Percentiles rank a stretch among this genome's conserved stretches.
These are phyloP conservation scores for Terrapene triunguis DNA, from an alignment of 2,113 vertebrate genomes.

Conservation along the genomic window DNA sequence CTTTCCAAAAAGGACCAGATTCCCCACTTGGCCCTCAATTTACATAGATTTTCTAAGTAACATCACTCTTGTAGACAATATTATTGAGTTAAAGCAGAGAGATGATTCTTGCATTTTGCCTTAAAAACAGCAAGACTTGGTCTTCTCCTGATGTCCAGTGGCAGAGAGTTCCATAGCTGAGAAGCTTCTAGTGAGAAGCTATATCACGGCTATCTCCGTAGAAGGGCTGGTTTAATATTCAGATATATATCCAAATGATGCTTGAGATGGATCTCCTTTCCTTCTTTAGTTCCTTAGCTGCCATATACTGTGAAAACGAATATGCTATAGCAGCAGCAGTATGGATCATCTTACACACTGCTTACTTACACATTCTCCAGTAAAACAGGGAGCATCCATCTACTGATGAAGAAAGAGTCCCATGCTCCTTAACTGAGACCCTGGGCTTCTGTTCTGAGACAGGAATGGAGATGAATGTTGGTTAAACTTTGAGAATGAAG, in stretches of 20 bases:
- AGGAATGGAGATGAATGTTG: conserved; percentile 50
- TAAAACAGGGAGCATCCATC: rapidly evolving
- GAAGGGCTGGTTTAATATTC: not conserved
- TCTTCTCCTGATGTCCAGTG: not conserved
- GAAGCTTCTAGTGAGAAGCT: not conserved
- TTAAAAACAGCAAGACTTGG: not conserved
- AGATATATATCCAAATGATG: not conserved
- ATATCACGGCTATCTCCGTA: not conserved
- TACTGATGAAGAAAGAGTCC: not conserved
- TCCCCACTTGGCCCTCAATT: not conserved
- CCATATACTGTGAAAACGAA: not conserved
- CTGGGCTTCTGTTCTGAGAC: conserved; percentile 11
- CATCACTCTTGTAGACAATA: not conserved
- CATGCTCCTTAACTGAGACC: not conserved
- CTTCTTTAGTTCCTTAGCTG: not conserved
- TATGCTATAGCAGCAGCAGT: not conserved
- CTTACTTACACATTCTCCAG: not conserved
- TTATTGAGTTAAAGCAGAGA: not conserved
- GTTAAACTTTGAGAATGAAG: conserved; percentile 61
- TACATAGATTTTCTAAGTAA: not conserved
- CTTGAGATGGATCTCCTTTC: not conserved
- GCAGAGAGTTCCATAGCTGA: not conserved
- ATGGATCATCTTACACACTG: not conserved
- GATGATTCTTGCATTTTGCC: not conserved
- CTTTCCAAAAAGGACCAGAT: not conserved